These are phyloP conservation scores for Sebastes melanostomus DNA, from an alignment of 2,797 vertebrate genomes.

Conservation along the genomic window DNA sequence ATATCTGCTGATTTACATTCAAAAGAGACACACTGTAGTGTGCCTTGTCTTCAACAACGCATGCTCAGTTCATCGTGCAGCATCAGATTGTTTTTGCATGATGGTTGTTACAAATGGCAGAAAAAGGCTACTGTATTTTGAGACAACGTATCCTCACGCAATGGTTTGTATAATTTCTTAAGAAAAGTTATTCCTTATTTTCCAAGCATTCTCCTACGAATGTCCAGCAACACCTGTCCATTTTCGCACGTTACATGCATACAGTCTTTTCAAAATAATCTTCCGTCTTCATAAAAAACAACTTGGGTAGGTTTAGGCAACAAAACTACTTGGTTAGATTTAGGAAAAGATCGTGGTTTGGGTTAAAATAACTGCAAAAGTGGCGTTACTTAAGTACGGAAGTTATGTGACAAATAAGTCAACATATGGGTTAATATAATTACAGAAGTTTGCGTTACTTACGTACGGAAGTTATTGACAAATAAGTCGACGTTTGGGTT, in stretches of 20 bases:
- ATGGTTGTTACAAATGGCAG: background rate
- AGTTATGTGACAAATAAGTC: too few relatives aligned
- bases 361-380: too few relatives aligned
- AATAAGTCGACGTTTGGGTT: background rate
- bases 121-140: background rate
- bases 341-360: too few relatives aligned
- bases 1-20: too few relatives aligned
- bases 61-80: background rate
- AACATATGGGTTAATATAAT: too few relatives aligned
- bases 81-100: too few relatives aligned
- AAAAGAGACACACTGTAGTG: background rate
- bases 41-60: background rate
- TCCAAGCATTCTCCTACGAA: too few relatives aligned
- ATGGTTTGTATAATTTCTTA: too few relatives aligned
- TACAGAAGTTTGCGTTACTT: background rate
- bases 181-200: too few relatives aligned
- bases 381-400: too few relatives aligned
- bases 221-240: background rate
- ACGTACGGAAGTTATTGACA: background rate
- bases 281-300: background rate
- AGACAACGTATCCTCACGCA: too few relatives aligned
- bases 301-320: background rate
- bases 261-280: background rate
- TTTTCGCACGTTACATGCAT: background rate
- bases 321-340: too few relatives aligned